Percentiles rank a stretch among this genome's conserved stretches.
Conservation (phyloP, 2,888 invertebrate genomes). For the Seira musarum region DNA sequence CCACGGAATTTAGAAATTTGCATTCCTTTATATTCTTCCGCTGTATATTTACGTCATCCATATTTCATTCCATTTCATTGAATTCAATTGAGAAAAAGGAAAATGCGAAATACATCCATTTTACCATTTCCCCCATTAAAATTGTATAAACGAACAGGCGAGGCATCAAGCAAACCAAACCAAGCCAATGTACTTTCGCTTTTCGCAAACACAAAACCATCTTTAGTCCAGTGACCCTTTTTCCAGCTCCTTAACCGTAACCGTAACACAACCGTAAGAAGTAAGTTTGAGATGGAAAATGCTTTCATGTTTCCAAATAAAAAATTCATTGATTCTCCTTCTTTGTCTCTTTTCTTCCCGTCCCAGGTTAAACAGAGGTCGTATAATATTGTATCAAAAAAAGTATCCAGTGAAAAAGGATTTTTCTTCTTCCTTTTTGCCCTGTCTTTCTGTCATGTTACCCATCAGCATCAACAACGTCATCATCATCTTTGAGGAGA, state of each 20-base stretch:
- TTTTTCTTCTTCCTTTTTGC: conserved; percentile 30
- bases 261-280: neutral
- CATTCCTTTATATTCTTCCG: neutral
- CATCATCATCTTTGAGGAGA: neutral
- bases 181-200: no score
- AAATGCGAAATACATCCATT: neutral
- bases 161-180: no score
- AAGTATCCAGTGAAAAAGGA: no score
- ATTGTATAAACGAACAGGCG: no score
- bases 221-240: conserved; percentile 5
- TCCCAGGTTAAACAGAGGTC: conserved; percentile 1
- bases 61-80: neutral
- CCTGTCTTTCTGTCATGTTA: conserved; percentile 41
- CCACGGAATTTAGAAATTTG: no score
- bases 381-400: no score
- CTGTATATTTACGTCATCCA: no score
- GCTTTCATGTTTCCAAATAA: conserved; percentile 25
- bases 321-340: conserved; percentile 47
- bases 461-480: conserved; percentile 40
- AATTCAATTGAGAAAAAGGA: no score
- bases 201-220: no score
- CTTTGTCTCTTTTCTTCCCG: conserved; percentile 19
- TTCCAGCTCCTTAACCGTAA: conserved; percentile 2
- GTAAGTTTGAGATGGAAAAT: neutral
- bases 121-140: no score